These are phyloP conservation scores for Sebastiscus tertius DNA, from an alignment of 2,797 vertebrate genomes.

Conservation along the genomic window DNA sequence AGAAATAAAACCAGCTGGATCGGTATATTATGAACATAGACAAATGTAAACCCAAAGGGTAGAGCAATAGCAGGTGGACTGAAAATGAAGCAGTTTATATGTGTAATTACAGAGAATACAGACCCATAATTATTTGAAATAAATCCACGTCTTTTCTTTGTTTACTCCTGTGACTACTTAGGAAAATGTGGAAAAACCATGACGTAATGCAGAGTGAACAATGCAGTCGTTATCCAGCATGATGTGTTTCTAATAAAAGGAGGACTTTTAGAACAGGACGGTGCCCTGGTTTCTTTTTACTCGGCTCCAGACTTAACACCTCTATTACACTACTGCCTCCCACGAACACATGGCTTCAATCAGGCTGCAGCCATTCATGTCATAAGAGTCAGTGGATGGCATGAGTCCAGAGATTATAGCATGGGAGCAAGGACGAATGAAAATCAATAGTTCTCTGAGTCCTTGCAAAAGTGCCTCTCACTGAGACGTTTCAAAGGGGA, in stretches of 20 bases:
- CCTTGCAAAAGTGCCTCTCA: conserved; percentile 36
- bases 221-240: conserved; percentile 18
- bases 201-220: conserved; percentile 36
- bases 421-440: conserved; percentile 38
- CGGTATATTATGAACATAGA: conserved; percentile 5
- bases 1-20: conserved; percentile 21
- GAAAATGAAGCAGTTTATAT: conserved; percentile 34
- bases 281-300: conserved; percentile 21
- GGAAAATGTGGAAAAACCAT: conserved; percentile 30
- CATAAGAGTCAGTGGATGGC: conserved; percentile 46
- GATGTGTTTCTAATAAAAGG: conserved; percentile 39
- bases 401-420: conserved; percentile 61
- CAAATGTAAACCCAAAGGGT: conserved; percentile 31
- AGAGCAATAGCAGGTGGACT: conserved; percentile 23
- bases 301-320: conserved; percentile 25
- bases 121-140: conserved; percentile 29
- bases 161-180: conserved; percentile 16
- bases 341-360: conserved; percentile 63
- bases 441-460: conserved; percentile 63
- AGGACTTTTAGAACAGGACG: conserved; percentile 28
- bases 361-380: conserved; percentile 44
- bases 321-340: conserved; percentile 33
- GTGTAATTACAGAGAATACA: conserved; percentile 40
- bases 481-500: conserved; percentile 25
- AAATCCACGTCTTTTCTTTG: conserved; percentile 20